phyloP scores from a whole-genome alignment of 2,888 invertebrate genomes.

The Leptinotarsa juncta region DNA sequence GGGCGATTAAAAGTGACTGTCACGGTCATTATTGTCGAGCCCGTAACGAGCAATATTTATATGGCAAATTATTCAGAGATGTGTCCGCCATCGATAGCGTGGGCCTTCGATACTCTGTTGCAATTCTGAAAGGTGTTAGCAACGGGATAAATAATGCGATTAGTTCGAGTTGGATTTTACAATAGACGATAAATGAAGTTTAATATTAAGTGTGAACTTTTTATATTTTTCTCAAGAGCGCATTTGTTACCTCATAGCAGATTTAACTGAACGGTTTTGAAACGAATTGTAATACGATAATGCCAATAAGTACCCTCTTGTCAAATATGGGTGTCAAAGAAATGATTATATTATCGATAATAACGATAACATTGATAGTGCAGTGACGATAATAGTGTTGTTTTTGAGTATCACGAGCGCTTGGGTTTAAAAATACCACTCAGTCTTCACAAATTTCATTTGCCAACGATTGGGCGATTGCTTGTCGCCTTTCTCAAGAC shows the following conservation, averaged over 20 bases:
- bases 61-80: conserved; percentile 16
- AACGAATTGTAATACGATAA: not conserved
- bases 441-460: too few species aligned
- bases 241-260: too few species aligned
- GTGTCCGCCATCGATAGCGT: conserved; percentile 7
- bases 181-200: conserved; percentile 12
- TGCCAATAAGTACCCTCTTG: too few species aligned
- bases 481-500: too few species aligned
- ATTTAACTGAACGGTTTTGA: not conserved
- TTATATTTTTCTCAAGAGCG: not conserved
- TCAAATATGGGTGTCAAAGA: too few species aligned
- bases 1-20: conserved; percentile 32
- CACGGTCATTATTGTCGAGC: conserved; percentile 18
- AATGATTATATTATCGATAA: too few species aligned
- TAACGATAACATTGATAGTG: too few species aligned
- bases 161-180: conserved; percentile 15
- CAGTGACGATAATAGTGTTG: too few species aligned
- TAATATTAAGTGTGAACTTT: not conserved
- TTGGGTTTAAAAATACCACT: too few species aligned
- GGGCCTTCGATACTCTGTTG: conserved; percentile 7
- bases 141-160: conserved; percentile 12
- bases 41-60: conserved; percentile 17
- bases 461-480: too few species aligned
- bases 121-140: conserved; percentile 20
- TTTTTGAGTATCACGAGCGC: too few species aligned